A percentile compares a stretch with the other conserved stretches of the same genome.
These are phyloP conservation scores for Pollenia labialis DNA, from an alignment of 2,888 invertebrate species.

Conservation along the genomic window DNA sequence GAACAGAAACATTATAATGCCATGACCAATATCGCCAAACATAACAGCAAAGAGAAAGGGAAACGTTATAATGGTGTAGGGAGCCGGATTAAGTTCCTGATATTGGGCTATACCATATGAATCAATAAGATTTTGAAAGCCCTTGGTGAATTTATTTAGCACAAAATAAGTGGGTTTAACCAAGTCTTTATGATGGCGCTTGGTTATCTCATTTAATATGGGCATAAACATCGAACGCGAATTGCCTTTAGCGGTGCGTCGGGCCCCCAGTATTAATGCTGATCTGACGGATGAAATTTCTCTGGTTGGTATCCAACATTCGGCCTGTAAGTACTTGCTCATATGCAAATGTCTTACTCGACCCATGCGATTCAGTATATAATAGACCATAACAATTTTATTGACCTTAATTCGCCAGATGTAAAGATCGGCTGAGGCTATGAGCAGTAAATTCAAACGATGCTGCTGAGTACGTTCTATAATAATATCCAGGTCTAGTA, in stretches of 20 bases:
- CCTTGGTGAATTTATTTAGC: constrained; percentile 95
- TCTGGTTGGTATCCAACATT: constrained; percentile 92
- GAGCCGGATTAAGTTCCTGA: constrained; percentile 95
- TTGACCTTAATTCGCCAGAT: constrained; percentile 91
- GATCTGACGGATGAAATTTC: constrained; percentile 89
- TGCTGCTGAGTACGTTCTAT: constrained; percentile 91
- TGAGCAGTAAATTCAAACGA: constrained; percentile 87
- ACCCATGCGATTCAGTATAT: constrained; percentile 94
- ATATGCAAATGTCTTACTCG: constrained; percentile 88
- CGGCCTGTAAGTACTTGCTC: constrained; percentile 93
- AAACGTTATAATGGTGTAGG: constrained; percentile 95
- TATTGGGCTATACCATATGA: constrained; percentile 97
- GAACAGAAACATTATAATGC: constrained; percentile 91
- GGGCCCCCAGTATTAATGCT: constrained; percentile 91
- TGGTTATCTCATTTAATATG: constrained; percentile 89
- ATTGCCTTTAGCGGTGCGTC: constrained; percentile 90
- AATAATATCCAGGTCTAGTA: constrained; percentile 90
- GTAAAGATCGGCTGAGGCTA: constrained; percentile 75
- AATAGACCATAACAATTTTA: constrained; percentile 94
- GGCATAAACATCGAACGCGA: constrained; percentile 86
- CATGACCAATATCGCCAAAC: constrained; percentile 98
- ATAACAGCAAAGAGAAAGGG: constrained; percentile 98
- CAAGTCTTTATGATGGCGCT: constrained; percentile 1
- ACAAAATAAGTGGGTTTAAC: constrained; percentile 94
- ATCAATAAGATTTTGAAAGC: constrained; percentile 92